A percentile compares a stretch with the other conserved stretches of the same genome.
These are phyloP conservation scores for Galaxias olidus DNA, from an alignment of 2,797 vertebrate genomes.

Conservation along the genomic window DNA sequence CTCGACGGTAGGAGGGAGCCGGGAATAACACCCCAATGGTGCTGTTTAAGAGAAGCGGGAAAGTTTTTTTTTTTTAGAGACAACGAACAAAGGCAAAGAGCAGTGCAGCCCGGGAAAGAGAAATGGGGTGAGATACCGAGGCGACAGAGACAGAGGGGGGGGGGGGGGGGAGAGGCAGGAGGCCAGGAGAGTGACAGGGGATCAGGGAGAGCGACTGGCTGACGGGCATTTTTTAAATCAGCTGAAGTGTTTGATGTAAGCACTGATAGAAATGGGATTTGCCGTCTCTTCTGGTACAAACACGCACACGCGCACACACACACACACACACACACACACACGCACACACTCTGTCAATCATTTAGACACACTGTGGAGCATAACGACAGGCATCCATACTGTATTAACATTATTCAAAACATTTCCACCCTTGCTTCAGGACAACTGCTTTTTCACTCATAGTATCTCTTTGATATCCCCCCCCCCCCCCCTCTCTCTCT, in stretches of 20 bases:
- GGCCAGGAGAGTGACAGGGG: background rate
- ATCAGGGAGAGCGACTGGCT: background rate
- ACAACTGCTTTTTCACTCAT: no score
- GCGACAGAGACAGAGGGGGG: background rate
- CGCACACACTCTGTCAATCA: background rate
- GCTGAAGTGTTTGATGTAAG: constrained; percentile 22
- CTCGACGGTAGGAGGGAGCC: no score
- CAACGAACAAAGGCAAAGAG: no score
- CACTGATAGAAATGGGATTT: constrained; percentile 17
- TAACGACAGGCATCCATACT: no score
- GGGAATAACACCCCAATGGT: no score
- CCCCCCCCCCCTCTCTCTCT: no score
- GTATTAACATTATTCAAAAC: no score
- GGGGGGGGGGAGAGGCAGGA: background rate
- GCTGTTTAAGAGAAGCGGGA: no score
- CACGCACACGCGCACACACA: background rate
- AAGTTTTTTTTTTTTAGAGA: no score
- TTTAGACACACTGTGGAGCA: background rate
- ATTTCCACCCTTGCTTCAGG: no score
- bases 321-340: no score
- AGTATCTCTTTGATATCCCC: no score
- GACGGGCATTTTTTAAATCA: constrained; percentile 12
- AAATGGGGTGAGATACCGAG: constrained; percentile 7
- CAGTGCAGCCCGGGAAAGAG: background rate
- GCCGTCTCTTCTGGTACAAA: background rate